Evolutionary conservation across 2,797 vertebrate species (phyloP), one percentile per base, ranked within the genome.

Genomic region (Xyrichtys novacula): DNA sequence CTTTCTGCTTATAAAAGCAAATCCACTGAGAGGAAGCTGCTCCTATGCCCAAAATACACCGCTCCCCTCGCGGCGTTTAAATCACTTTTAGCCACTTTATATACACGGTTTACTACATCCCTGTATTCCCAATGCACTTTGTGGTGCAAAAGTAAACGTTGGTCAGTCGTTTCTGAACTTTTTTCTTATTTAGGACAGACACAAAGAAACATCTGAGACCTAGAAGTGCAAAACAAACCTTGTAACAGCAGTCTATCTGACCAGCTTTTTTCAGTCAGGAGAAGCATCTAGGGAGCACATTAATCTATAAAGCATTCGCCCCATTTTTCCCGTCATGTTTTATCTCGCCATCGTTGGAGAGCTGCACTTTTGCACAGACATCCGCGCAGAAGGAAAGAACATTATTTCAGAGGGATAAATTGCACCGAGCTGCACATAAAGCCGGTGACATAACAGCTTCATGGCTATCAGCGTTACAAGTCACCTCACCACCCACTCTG

Each of bases 11-110:
- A 65, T 72, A 70, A 70, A 65, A 36, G 7, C 29, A 48, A 58
- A 28, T 42, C 76, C 63, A 73, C 25, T 32, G 58, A 72, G 74
- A 80, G 76, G 76, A 84, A 84, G 55, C 63, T 32, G 46, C 49
- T 52, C 17, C 16, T 32, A 40, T 74, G n/a, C 64, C 54, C n/a
- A 44, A 60, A 46, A 71, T 43, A 53, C 40, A 42, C 53, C 0
- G 40, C 54, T 49, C 15, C 49, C 62, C 40, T 69, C 66, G 64
- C 50, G 49, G 19, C 56, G 57, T 50, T 72, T 49, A 62, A 67
- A 67, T 81, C 65, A 56, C 61, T 53, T 36, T 4, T 22, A 22
- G 46, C 46, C 16, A 38, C 63, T 34, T 63, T 34, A 60, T 54
- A 44, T 39, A 46, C 23, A 46, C 44, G 15, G 6, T 46, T 46